phyloP scores from a whole-genome alignment of 2,113 vertebrate genomes.

The Podocnemis expansa region DNA sequence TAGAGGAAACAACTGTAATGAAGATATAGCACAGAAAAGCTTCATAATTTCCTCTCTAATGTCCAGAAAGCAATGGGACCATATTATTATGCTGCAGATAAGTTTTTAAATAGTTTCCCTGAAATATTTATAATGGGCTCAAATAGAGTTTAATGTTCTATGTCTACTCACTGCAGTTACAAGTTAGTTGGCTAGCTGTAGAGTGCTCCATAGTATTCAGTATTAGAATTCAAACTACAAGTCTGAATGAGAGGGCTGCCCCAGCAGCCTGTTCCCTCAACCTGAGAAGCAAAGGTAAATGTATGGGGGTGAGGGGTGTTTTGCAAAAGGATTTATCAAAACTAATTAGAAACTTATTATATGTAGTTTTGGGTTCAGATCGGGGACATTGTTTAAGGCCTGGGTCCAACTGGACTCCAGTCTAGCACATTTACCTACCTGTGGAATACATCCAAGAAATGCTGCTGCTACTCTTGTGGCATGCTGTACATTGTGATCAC shows the following conservation, averaged over 20 bases:
- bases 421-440: not conserved
- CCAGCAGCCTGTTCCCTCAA: not conserved
- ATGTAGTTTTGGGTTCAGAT: not conserved
- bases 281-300: not conserved
- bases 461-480: not conserved
- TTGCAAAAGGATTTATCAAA: not conserved
- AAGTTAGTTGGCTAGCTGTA: not conserved
- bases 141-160: not conserved
- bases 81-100: not conserved
- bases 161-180: not conserved
- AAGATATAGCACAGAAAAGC: not conserved
- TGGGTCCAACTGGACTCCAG: not conserved
- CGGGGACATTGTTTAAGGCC: not conserved
- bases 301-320: no score
- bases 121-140: not conserved
- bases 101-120: not conserved
- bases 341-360: not conserved
- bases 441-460: not conserved
- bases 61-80: not conserved
- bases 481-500: not conserved
- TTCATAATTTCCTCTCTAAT: not conserved
- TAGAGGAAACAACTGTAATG: not conserved
- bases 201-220: not conserved
- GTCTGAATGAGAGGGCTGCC: not conserved
- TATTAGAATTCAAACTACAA: not conserved